phyloP scores from a whole-genome alignment of 2,113 vertebrate species.

The Apodemus sylvaticus region DNA sequence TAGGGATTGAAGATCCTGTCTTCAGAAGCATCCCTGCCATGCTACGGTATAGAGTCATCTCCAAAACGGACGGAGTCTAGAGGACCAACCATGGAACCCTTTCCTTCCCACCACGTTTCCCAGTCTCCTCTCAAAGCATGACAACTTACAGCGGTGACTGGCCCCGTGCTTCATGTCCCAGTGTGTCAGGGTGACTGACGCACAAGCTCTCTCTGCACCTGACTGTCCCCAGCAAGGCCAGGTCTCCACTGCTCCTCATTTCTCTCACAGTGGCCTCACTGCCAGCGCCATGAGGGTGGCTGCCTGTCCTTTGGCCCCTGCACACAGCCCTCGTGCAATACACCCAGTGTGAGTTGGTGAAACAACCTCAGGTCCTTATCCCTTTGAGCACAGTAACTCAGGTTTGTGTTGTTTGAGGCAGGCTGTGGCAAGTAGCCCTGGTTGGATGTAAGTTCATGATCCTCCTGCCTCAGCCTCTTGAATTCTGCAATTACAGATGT shows the following conservation, averaged over 20 bases:
- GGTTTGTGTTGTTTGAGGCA: background rate
- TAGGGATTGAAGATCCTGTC: background rate
- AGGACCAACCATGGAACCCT: background rate
- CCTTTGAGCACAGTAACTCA: background rate
- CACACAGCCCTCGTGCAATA: background rate
- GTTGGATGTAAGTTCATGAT: background rate
- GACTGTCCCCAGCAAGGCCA: background rate
- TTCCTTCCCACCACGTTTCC: constrained; percentile 23
- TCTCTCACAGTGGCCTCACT: background rate
- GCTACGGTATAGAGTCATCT: background rate
- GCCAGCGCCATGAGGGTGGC: fast-evolving
- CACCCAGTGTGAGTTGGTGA: background rate
- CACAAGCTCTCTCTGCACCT: background rate
- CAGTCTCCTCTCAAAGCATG: background rate
- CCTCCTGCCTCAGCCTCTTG: background rate
- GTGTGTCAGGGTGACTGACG: background rate
- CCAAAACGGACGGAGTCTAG: background rate
- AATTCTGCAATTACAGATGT: too few relatives aligned
- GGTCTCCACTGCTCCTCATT: background rate
- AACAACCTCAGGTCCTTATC: background rate
- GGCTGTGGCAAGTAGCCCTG: background rate
- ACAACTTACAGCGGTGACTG: background rate
- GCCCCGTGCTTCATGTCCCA: constrained; percentile 38
- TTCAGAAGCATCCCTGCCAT: background rate
- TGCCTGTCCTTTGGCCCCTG: background rate